Conservation (phyloP, 92 coral and sea anemone species). For the Blastomussa wellsi region DNA sequence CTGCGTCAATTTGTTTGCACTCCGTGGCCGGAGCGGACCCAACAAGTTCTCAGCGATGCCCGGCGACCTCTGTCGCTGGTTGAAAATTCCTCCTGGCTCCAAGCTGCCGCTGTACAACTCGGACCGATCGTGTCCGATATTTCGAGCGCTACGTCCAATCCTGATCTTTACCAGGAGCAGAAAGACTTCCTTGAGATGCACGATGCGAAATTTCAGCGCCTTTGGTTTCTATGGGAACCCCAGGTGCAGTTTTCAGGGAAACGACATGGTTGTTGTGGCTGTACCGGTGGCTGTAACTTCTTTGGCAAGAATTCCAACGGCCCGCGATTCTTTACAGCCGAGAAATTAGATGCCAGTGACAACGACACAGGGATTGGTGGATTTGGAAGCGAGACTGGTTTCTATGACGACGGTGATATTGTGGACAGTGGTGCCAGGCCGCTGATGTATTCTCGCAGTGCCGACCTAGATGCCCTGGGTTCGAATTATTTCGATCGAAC, state of each 20-base stretch:
- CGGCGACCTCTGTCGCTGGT: conserved; percentile 80
- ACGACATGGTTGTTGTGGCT: conserved; percentile 79
- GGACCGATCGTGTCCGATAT: conserved; percentile 93
- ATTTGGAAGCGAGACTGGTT: conserved; percentile 77
- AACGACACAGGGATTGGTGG: conserved; percentile 85
- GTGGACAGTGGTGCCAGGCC: conserved; percentile 79
- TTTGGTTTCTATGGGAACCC: conserved; percentile 97
- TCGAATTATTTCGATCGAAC: conserved; percentile 78
- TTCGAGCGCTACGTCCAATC: conserved; percentile 62
- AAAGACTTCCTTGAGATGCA: conserved; percentile 88
- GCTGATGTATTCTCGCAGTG: conserved; percentile 81
- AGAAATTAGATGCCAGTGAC: conserved; percentile 90
- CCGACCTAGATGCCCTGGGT: conserved; percentile 67
- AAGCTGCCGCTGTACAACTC: conserved; percentile 79
- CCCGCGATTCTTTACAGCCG: conserved; percentile 81
- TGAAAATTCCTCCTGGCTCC: conserved; percentile 90
- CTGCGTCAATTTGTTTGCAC: conserved; percentile 90
- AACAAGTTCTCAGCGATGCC: conserved; percentile 62
- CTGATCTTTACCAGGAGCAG: conserved; percentile 72
- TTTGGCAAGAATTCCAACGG: conserved; percentile 93
- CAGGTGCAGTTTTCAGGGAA: conserved; percentile 50
- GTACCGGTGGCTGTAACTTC: conserved; percentile 96
- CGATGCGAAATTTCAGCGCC: conserved; percentile 75
- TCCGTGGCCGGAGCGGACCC: conserved; percentile 63
- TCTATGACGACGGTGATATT: conserved; percentile 83